Evolutionary conservation across 2,888 invertebrate species (phyloP).

Genomic region (Litoditis marina): DNA sequence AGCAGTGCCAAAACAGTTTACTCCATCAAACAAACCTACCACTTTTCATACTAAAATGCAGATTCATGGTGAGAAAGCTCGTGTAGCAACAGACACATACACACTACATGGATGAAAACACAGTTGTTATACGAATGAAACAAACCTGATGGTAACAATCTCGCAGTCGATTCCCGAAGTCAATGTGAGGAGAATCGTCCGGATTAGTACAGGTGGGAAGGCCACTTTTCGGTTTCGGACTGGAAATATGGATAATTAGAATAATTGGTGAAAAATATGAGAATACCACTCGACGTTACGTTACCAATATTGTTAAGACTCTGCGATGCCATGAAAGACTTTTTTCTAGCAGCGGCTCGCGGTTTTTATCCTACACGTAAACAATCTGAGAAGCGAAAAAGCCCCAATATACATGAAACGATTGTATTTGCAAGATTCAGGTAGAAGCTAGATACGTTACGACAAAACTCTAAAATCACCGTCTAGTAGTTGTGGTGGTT

Average conservation of each 20-base stretch:
- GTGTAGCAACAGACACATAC: not conserved
- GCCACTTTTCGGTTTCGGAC: conserved; percentile 28
- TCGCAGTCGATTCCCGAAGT: conserved; percentile 45
- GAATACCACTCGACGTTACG: not conserved
- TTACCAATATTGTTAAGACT: not conserved
- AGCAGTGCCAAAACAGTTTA: no score
- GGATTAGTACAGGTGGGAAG: conserved; percentile 45
- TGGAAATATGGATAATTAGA: conserved; percentile 13
- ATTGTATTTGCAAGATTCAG: no score
- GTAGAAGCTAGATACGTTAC: no score
- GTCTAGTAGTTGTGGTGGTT: conserved; percentile 22
- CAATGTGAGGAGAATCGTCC: conserved; percentile 39
- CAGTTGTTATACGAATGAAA: not conserved
- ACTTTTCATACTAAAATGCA: no score
- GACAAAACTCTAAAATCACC: no score
- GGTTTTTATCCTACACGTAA: no score
- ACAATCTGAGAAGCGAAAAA: no score
- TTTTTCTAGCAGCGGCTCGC: no score
- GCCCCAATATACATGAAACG: no score
- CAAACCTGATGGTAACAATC: conserved; percentile 45
- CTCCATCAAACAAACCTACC: no score
- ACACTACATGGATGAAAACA: not conserved
- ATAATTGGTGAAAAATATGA: not conserved
- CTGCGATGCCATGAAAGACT: not conserved
- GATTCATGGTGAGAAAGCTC: not conserved